A percentile compares a stretch with the other conserved stretches of the same genome.
These are phyloP conservation scores for Limanda limanda DNA, from an alignment of 2,113 vertebrate genomes.

Conservation along the genomic window DNA sequence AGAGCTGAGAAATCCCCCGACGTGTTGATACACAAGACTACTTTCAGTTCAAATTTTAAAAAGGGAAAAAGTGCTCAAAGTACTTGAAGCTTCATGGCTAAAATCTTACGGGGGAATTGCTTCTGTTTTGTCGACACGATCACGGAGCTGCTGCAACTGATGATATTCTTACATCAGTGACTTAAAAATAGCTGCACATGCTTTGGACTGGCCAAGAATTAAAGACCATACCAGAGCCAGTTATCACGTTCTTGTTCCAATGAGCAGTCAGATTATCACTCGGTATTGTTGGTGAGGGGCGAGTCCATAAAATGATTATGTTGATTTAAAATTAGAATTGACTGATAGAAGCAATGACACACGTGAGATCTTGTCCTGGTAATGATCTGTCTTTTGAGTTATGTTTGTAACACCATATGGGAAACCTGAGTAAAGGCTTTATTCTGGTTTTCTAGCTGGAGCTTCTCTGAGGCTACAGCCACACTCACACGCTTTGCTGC, in stretches of 20 bases:
- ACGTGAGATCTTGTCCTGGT: neutral
- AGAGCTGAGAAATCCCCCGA: constrained; percentile 3
- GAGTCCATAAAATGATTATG: neutral
- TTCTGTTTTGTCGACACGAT: neutral
- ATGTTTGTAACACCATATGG: neutral
- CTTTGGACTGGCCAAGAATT: neutral
- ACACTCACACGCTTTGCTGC: too few species aligned
- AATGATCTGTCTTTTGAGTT: neutral
- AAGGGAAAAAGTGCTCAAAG: neutral
- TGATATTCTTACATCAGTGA: neutral
- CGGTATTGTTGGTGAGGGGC: neutral
- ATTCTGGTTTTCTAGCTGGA: too few species aligned
- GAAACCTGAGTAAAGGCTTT: neutral
- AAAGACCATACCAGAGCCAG: neutral
- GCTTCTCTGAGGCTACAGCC: too few species aligned
- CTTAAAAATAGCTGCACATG: neutral
- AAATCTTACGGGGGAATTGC: neutral
- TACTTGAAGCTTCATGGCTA: neutral
- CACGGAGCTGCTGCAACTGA: neutral
- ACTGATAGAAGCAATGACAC: neutral
- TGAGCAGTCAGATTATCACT: neutral
- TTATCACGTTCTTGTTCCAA: constrained; percentile 3
- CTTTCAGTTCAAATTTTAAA: neutral
- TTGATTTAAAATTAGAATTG: neutral
- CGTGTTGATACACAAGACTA: too few species aligned